Percentiles rank a stretch among this genome's conserved stretches.
phyloP scores from a whole-genome alignment of 2,113 vertebrate species.

The Hoplias malabaricus region DNA sequence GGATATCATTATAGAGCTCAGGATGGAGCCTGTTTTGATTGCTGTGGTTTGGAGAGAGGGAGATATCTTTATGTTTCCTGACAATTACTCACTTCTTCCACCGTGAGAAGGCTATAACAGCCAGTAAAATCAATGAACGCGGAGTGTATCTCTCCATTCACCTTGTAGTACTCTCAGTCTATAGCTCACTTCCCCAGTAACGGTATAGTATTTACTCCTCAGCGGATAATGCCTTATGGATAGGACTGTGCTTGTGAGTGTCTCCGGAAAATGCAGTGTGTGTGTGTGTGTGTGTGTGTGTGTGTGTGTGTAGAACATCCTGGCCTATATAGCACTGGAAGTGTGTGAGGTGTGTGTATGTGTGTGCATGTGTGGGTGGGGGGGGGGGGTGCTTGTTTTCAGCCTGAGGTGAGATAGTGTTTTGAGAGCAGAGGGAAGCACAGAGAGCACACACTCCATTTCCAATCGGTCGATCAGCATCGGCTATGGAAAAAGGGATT shows the following conservation, averaged over 20 bases:
- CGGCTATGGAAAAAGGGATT: conserved; percentile 28
- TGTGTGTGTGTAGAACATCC: neutral
- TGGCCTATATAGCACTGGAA: conserved; percentile 11
- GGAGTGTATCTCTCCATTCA: neutral
- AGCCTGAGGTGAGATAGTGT: conserved; percentile 32
- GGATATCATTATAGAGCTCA: too few relatives aligned
- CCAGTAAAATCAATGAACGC: neutral
- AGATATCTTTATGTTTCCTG: too few relatives aligned
- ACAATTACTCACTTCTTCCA: too few relatives aligned
- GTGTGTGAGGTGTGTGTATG: neutral
- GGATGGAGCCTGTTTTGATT: too few relatives aligned
- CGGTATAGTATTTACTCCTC: neutral
- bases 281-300: neutral
- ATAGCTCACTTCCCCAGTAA: neutral
- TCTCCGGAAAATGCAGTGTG: neutral
- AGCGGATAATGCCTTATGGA: neutral
- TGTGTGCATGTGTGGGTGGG: conserved; percentile 5
- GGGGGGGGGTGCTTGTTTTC: conserved; percentile 1
- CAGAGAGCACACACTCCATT: conserved; percentile 23
- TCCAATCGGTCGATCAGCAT: conserved; percentile 27
- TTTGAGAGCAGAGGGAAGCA: conserved; percentile 11
- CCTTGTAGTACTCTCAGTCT: neutral
- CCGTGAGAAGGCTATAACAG: neutral
- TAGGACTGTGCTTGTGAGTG: neutral
- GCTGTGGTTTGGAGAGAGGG: too few relatives aligned